Conservation (phyloP, 2,113 vertebrate genomes). For the Cebus imitator region DNA sequence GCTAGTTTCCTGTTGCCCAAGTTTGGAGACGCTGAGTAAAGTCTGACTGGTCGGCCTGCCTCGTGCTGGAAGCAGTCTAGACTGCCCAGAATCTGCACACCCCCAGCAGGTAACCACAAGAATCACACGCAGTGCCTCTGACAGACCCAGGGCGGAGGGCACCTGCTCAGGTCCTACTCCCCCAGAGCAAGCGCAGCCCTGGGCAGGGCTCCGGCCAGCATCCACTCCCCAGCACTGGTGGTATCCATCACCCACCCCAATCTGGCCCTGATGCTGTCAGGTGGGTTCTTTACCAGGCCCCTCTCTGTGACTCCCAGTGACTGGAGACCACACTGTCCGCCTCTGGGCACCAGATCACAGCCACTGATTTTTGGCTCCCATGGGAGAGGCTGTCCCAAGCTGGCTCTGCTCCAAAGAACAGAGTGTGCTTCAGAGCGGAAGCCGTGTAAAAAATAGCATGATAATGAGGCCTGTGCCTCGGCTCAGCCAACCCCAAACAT, state of each 20-base stretch:
- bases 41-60: neutral
- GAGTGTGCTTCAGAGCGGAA: neutral
- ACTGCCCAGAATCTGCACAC: neutral
- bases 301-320: neutral
- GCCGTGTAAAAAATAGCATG: neutral
- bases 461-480: neutral
- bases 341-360: accelerated
- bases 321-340: too few species aligned
- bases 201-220: accelerated
- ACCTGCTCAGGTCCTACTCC: accelerated
- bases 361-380: neutral
- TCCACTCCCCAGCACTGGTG: neutral
- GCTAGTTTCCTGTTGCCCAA: conserved; percentile 57
- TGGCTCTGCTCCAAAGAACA: neutral
- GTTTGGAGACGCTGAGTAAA: conserved; percentile 59
- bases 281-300: accelerated
- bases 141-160: too few species aligned
- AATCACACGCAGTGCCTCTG: accelerated
- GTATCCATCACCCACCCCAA: accelerated
- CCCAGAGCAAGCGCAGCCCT: neutral
- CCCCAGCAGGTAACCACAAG: neutral
- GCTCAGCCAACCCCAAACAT: neutral
- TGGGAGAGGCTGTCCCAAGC: neutral
- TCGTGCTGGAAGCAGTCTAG: too few species aligned
- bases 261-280: neutral